Evolutionary conservation across 2,888 invertebrate genomes (phyloP), one percentile per base, ranked within the genome.

Genomic region (Xestoiulus laeticollis): DNA sequence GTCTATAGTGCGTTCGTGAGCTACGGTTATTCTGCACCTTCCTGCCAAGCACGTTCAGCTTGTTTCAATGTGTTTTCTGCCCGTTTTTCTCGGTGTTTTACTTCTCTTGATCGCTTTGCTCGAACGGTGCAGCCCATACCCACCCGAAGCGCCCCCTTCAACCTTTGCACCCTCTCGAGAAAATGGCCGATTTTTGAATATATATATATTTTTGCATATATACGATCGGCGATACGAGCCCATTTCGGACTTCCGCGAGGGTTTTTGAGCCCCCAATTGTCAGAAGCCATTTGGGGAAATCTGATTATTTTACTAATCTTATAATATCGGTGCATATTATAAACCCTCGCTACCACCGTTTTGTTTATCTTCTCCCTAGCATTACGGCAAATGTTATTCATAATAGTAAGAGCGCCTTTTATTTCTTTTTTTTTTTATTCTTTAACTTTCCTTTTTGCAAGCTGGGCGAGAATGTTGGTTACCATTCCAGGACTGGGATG

Each of bases 71-170:
- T 68, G 68, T 68, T 68, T 68, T 68, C 68, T 68, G 68, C 68
- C 68, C 68, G 68, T 68, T 68, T n/a, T n/a, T 68, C 68, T 68
- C 68, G 68, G 68, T 68, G 68, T 68, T 68, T 68, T 68, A n/a
- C 68, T 68, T 26, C 68, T 68, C 68, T 68, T 12, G 68, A 68
- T 26, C 26, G 68, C 22, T 10, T 26, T 26, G 26, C 26, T 16
- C 48, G 48, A 48, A 48, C 48, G 48, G 48, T 16, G 48, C 48
- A 10, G 68, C 68, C 8, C 38, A 38, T 3, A 38, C 38, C 38
- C 38, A 38, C 48, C 48, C 59, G 8, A 26, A 68, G 59, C 59
- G n/a, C 59, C 19, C n/a, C n/a, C n/a, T 48, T 48, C 59, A n/a
- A 59, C 59, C 26, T 68, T 59, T 68, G 68, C 68, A 68, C 68